Evolutionary conservation across 2,888 invertebrate species (phyloP).

Genomic region (Rosalia funebris): DNA sequence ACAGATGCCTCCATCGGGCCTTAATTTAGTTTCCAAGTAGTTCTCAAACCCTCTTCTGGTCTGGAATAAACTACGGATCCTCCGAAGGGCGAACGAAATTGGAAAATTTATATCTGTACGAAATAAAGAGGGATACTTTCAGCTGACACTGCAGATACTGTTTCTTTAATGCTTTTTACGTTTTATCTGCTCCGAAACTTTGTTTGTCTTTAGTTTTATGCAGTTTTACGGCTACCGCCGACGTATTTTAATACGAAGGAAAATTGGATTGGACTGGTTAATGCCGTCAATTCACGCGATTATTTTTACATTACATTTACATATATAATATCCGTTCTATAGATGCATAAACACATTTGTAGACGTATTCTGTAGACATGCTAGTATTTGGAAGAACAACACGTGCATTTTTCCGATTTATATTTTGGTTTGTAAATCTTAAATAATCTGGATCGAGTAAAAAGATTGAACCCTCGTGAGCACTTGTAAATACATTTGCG

Average conservation of each 20-base stretch:
- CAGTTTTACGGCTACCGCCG: background rate
- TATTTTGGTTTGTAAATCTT: too few relatives aligned
- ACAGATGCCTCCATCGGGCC: slow-evolving; percentile 65
- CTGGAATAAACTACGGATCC: slow-evolving; percentile 58
- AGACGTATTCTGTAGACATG: too few relatives aligned
- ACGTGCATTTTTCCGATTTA: too few relatives aligned
- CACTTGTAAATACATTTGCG: too few relatives aligned
- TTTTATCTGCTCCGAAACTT: background rate
- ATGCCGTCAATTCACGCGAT: too few relatives aligned
- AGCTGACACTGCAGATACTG: slow-evolving; percentile 40
- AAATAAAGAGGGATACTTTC: slow-evolving; percentile 59
- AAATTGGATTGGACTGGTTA: too few relatives aligned
- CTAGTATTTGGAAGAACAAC: too few relatives aligned
- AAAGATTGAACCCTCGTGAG: too few relatives aligned
- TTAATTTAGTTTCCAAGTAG: slow-evolving; percentile 65
- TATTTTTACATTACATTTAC: too few relatives aligned
- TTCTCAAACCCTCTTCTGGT: slow-evolving; percentile 57
- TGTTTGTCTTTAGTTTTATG: slow-evolving; percentile 9
- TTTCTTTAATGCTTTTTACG: slow-evolving; percentile 9
- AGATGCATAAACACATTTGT: too few relatives aligned
- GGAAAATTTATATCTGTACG: slow-evolving; percentile 63
- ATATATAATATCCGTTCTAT: too few relatives aligned
- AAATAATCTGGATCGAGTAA: too few relatives aligned
- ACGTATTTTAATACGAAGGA: background rate
- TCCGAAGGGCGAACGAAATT: slow-evolving; percentile 61